Conservation (phyloP, 1,140 invertebrate species). For the Aculops lycopersici region DNA sequence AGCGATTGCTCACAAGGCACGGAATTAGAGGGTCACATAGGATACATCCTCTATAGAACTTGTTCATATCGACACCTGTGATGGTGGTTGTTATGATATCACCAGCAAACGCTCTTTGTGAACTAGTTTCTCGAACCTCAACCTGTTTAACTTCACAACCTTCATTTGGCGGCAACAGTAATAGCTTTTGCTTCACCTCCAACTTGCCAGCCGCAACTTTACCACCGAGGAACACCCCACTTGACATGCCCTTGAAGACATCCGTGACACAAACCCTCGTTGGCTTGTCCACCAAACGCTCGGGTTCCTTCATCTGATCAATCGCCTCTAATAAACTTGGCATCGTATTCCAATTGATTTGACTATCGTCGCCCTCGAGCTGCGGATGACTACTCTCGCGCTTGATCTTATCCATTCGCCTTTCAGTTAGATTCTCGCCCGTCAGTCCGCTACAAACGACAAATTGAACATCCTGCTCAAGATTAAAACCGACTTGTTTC, state of each 20-base stretch:
- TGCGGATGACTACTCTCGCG: neutral
- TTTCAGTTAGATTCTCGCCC: slow-evolving; percentile 54
- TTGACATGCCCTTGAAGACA: slow-evolving; percentile 61
- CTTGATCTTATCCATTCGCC: slow-evolving; percentile 27
- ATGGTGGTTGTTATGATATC: slow-evolving; percentile 57
- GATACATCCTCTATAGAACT: slow-evolving; percentile 48
- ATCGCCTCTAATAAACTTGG: slow-evolving; percentile 9
- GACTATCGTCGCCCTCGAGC: neutral
- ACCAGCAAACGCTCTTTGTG: slow-evolving; percentile 42
- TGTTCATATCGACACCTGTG: slow-evolving; percentile 29
- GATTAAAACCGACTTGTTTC: slow-evolving; percentile 66
- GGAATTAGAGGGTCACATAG: slow-evolving; percentile 40
- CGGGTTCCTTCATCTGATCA: slow-evolving; percentile 43
- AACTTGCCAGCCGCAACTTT: slow-evolving; percentile 63
- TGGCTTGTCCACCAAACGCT: slow-evolving; percentile 46
- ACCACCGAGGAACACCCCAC: slow-evolving; percentile 44
- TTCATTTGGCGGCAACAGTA: slow-evolving; percentile 55
- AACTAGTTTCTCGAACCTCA: slow-evolving; percentile 4
- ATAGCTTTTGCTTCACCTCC: slow-evolving; percentile 45
- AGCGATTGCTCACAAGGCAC: slow-evolving; percentile 36
- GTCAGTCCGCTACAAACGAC: slow-evolving; percentile 79
- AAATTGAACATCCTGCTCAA: slow-evolving; percentile 46
- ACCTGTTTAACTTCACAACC: slow-evolving; percentile 33
- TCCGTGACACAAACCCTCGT: slow-evolving; percentile 72
- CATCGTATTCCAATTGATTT: neutral